Conservation (phyloP, 2,797 vertebrate species). For the Tinamus major region DNA sequence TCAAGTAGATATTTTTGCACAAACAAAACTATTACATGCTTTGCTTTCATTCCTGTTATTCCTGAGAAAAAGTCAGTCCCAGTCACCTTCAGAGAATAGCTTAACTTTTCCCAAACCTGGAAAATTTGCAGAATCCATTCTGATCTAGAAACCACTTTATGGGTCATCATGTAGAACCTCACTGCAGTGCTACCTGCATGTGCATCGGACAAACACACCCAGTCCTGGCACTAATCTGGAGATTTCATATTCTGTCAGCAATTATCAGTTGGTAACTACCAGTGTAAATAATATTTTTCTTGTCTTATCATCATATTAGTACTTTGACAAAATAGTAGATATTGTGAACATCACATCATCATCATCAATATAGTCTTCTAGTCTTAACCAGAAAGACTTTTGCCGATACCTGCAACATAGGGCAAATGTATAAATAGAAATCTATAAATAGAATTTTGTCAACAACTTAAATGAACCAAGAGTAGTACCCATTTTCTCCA, state of each 20-base stretch:
- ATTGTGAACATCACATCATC: neutral
- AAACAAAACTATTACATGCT: neutral
- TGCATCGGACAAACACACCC: neutral
- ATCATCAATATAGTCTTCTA: neutral
- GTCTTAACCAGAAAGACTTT: neutral
- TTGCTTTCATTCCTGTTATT: neutral
- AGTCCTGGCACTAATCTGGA: neutral
- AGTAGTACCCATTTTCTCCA: neutral
- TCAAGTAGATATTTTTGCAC: neutral
- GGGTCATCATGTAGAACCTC: accelerated
- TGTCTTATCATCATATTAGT: neutral
- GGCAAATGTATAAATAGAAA: too few relatives aligned
- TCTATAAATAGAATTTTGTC: neutral
- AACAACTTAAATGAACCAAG: neutral
- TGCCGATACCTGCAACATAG: neutral
- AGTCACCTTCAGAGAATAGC: neutral
- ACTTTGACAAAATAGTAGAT: neutral
- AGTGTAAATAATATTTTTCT: neutral
- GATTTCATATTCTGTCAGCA: neutral
- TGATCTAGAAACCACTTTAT: neutral
- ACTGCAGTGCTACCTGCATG: neutral
- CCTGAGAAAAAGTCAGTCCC: neutral
- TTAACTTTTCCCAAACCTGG: neutral
- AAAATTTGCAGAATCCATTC: neutral
- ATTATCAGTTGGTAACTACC: neutral